These are phyloP conservation scores for Neolamprologus brichardi DNA, from an alignment of 2,113 vertebrate genomes.

Conservation along the genomic window DNA sequence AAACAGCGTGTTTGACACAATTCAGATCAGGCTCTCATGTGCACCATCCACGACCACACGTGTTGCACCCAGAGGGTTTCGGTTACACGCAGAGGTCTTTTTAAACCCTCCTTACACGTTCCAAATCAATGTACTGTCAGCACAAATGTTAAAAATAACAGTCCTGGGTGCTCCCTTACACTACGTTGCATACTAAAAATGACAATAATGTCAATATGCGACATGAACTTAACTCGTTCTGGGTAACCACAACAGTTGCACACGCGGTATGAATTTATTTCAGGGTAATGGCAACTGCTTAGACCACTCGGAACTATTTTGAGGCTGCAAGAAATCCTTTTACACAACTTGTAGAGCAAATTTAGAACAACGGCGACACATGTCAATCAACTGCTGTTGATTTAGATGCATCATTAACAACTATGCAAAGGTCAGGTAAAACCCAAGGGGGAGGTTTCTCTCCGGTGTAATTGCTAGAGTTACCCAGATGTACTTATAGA, in stretches of 20 bases:
- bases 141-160: constrained; percentile 23
- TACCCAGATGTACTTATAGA: background rate
- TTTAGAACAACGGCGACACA: background rate
- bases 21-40: constrained; percentile 5
- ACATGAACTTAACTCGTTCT: constrained; percentile 20
- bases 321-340: background rate
- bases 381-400: background rate
- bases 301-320: background rate
- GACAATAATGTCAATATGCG: constrained; percentile 16
- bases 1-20: background rate
- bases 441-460: background rate
- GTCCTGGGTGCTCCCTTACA: background rate
- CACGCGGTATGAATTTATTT: background rate
- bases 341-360: constrained; percentile 17
- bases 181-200: constrained; percentile 6
- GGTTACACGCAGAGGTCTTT: constrained; percentile 1
- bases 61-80: constrained; percentile 1
- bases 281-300: background rate
- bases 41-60: constrained; percentile 8
- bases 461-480: background rate
- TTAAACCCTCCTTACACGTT: background rate
- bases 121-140: constrained; percentile 42
- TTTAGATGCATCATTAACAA: background rate
- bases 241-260: constrained; percentile 24
- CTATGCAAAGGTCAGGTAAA: background rate